Evolutionary conservation across 1,140 invertebrate genomes (phyloP).

Genomic region (Rhagoletis zephyria): DNA sequence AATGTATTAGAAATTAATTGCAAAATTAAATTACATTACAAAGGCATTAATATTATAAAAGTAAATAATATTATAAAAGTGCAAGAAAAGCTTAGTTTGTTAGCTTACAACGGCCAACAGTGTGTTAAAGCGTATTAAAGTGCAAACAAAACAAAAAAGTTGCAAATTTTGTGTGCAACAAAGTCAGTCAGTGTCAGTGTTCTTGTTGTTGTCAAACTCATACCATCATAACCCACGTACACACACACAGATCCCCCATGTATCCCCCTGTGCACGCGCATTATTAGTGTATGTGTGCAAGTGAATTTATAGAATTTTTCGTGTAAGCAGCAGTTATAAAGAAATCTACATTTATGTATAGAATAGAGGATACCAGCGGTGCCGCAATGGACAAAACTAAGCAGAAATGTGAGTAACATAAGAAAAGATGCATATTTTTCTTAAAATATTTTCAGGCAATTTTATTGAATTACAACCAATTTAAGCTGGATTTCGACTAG

Average conservation of each 20-base stretch:
- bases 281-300: not conserved
- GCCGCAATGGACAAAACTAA: slow-evolving; percentile 72
- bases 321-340: slow-evolving; percentile 49
- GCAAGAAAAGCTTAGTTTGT: not conserved
- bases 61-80: not conserved
- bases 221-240: not conserved
- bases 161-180: not conserved
- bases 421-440: not conserved
- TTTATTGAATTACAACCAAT: too few relatives aligned
- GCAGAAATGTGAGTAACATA: slow-evolving; percentile 69
- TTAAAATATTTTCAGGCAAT: not conserved
- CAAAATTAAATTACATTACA: not conserved
- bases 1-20: not conserved
- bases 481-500: too few relatives aligned
- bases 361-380: slow-evolving; percentile 72
- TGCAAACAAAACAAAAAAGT: not conserved
- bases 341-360: slow-evolving; percentile 68
- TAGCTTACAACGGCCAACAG: not conserved
- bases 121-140: slow-evolving; percentile 18
- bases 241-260: not conserved
- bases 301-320: slow-evolving; percentile 28
- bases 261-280: slow-evolving; percentile 5
- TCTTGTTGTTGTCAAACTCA: slow-evolving; percentile 24
- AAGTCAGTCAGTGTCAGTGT: not conserved
- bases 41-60: not conserved